Percentiles rank a stretch among this genome's conserved stretches.
Evolutionary conservation across 2,888 invertebrate genomes (phyloP).

Genomic region (Leptopilina drosophilae): DNA sequence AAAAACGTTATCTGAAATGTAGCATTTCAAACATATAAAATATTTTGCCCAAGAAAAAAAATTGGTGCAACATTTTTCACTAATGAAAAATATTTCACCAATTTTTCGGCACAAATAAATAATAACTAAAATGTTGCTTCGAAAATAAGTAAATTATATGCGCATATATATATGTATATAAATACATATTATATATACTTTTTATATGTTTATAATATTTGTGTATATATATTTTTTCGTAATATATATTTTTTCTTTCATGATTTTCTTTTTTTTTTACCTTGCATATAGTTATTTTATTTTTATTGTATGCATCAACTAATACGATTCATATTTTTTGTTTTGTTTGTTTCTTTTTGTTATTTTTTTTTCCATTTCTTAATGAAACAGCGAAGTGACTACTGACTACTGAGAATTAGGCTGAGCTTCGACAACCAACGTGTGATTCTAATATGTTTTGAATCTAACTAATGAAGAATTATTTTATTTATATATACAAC

Average conservation of each 20-base stretch:
- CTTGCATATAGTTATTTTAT: slow-evolving; percentile 43
- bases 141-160: slow-evolving; percentile 73
- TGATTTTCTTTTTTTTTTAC: slow-evolving; percentile 46
- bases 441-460: background rate
- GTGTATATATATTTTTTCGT: slow-evolving; percentile 58
- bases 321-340: slow-evolving; percentile 15
- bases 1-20: slow-evolving; percentile 1
- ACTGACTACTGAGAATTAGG: slow-evolving; percentile 37
- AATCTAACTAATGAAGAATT: slow-evolving; percentile 33
- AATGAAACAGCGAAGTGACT: slow-evolving; percentile 28
- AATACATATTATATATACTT: slow-evolving; percentile 66
- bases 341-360: slow-evolving; percentile 21
- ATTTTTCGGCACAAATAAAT: slow-evolving; percentile 64
- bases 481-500: slow-evolving; percentile 10
- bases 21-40: background rate
- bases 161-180: slow-evolving; percentile 66
- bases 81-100: slow-evolving; percentile 46
- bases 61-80: background rate
- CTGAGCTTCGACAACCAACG: slow-evolving; percentile 39
- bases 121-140: slow-evolving; percentile 68
- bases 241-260: slow-evolving; percentile 53
- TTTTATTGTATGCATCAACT: slow-evolving; percentile 28
- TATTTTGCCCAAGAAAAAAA: background rate
- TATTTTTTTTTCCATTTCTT: slow-evolving; percentile 25
- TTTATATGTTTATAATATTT: slow-evolving; percentile 49